Evolutionary conservation across 2,888 invertebrate genomes (phyloP).

Genomic region (Rhimphoctona megacephalus): DNA sequence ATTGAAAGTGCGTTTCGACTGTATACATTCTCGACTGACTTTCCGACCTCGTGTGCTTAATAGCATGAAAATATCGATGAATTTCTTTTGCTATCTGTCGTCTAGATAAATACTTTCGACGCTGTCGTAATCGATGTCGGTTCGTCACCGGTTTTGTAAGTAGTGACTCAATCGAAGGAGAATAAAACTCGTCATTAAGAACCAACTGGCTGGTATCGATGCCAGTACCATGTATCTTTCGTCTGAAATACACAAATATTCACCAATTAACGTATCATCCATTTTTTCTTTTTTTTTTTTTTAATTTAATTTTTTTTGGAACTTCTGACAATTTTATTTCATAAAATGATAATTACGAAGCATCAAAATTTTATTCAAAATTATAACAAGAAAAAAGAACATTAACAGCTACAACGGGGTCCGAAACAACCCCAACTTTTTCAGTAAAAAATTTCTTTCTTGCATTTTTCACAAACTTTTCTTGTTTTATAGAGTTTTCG

Average conservation of each 20-base stretch:
- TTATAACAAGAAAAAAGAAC: neutral
- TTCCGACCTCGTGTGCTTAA: slow-evolving; percentile 9
- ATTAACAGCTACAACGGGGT: neutral
- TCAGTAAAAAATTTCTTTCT: too few species aligned
- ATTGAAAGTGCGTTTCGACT: neutral
- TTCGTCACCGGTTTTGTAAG: slow-evolving; percentile 80
- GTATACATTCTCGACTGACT: neutral
- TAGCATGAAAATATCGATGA: slow-evolving; percentile 45
- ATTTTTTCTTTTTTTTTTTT: neutral
- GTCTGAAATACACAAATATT: slow-evolving; percentile 86
- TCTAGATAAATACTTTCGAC: slow-evolving; percentile 32
- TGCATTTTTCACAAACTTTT: too few species aligned
- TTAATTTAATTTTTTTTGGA: too few species aligned
- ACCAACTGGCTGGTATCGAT: slow-evolving; percentile 92
- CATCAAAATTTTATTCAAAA: neutral
- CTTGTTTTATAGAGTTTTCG: too few species aligned
- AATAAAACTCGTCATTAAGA: slow-evolving; percentile 89
- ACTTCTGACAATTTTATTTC: too few species aligned
- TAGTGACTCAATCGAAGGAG: slow-evolving; percentile 81
- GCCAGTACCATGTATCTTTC: slow-evolving; percentile 92
- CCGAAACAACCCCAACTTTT: too few species aligned
- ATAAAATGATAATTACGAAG: neutral
- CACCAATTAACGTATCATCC: neutral
- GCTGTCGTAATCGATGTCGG: slow-evolving; percentile 34
- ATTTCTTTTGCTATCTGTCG: slow-evolving; percentile 53